Percentiles rank a stretch among this genome's conserved stretches.
phyloP scores from a whole-genome alignment of 1,140 invertebrate genomes.

The Macrocentrus cingulum region DNA sequence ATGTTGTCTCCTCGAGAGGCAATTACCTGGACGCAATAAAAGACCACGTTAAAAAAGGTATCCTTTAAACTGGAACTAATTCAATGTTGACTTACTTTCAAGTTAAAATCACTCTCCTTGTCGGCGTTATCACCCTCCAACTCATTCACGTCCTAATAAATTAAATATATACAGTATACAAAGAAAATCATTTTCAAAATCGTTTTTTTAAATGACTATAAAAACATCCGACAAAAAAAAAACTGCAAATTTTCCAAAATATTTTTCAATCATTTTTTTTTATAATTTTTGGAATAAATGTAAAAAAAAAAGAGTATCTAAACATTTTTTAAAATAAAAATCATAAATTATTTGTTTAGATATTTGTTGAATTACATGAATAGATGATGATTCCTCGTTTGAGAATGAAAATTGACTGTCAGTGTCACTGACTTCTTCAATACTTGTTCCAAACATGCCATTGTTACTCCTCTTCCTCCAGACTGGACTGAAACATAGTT shows the following conservation, averaged over 20 bases:
- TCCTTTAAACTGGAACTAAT: constrained; percentile 9
- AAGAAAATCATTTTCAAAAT: too few species aligned
- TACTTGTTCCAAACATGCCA: constrained; percentile 48
- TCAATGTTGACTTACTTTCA: constrained; percentile 44
- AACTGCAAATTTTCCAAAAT: too few species aligned
- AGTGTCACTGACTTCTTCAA: constrained; percentile 53
- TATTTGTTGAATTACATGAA: constrained; percentile 43
- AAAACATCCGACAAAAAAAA: too few species aligned
- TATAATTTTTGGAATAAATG: too few species aligned
- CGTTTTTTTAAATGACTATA: too few species aligned
- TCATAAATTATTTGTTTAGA: too few species aligned
- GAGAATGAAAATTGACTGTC: constrained; percentile 55
- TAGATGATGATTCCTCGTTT: constrained; percentile 53
- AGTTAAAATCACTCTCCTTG: constrained; percentile 55
- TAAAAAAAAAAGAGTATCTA: too few species aligned
- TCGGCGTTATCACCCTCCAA: constrained; percentile 48
- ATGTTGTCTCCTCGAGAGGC: constrained; percentile 82
- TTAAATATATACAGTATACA: constrained; percentile 4
- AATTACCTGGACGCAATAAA: constrained; percentile 65
- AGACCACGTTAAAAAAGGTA: constrained; percentile 15
- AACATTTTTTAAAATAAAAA: constrained; percentile 12
- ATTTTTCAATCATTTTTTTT: too few species aligned
- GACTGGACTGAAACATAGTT: constrained; percentile 55
- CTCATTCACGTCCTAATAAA: constrained; percentile 47
- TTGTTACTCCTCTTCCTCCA: constrained; percentile 58